A percentile compares a stretch with the other conserved stretches of the same genome.
phyloP scores from a whole-genome alignment of 2,113 vertebrate species.

The Malurus elegans region DNA sequence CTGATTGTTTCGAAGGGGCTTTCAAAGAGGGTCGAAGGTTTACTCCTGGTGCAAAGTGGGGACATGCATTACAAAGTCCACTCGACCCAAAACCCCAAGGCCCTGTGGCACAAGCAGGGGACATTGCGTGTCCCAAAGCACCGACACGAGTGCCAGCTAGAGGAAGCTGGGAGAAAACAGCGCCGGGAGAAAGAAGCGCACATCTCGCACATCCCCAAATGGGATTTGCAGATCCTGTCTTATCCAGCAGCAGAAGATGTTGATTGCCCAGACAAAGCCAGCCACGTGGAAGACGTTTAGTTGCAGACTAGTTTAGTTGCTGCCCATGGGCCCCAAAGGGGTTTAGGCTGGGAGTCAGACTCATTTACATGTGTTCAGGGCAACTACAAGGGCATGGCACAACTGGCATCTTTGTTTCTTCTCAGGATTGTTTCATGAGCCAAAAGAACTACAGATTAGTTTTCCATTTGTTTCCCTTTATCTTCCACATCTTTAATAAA shows the following conservation, averaged over 20 bases:
- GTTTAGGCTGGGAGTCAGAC: background rate
- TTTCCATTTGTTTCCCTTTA: background rate
- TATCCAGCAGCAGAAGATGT: background rate
- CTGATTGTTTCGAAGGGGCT: background rate
- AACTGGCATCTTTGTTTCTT: background rate
- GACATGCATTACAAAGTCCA: rapidly evolving
- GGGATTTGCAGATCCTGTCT: background rate
- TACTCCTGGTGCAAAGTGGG: background rate
- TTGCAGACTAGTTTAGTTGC: background rate
- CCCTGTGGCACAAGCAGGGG: rapidly evolving
- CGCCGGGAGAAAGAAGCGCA: background rate
- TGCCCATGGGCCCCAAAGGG: background rate
- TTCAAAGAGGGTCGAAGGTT: background rate
- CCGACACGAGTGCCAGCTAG: background rate
- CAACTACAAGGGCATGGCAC: background rate
- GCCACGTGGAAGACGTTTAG: background rate
- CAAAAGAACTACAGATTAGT: background rate
- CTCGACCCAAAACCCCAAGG: background rate
- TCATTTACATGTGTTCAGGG: background rate
- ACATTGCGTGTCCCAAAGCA: background rate
- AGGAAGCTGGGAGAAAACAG: background rate
- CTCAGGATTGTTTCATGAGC: background rate
- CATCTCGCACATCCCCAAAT: background rate
- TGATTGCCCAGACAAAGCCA: background rate
- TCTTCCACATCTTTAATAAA: background rate